phyloP scores from a whole-genome alignment of 2,797 vertebrate genomes.

The Syncerus caffer region DNA sequence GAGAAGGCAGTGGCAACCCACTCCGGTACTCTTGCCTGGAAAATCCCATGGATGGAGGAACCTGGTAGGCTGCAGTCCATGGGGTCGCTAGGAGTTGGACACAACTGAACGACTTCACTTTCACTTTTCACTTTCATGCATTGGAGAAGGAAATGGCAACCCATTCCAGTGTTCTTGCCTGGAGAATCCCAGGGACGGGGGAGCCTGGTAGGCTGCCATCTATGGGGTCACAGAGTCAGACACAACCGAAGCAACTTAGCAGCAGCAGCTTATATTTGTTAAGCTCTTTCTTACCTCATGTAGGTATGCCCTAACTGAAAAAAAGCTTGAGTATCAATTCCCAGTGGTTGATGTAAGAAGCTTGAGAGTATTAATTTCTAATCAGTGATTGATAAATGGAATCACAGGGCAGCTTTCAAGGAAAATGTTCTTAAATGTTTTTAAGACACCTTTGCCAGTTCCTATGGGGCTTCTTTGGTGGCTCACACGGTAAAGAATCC shows the following conservation, averaged over 20 bases:
- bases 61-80: background rate
- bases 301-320: background rate
- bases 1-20: background rate
- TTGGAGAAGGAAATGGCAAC: background rate
- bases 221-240: background rate
- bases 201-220: background rate
- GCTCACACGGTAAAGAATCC: background rate
- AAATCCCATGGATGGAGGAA: background rate
- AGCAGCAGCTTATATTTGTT: background rate
- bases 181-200: no score
- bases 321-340: background rate
- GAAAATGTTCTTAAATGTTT: background rate
- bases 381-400: background rate
- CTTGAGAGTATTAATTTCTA: background rate
- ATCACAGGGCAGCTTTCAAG: background rate
- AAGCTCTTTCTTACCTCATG: background rate
- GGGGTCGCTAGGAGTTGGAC: background rate
- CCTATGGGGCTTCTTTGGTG: background rate
- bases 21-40: background rate
- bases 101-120: accelerated
- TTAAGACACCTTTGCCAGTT: background rate
- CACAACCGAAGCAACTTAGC: background rate
- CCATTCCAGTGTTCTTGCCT: background rate
- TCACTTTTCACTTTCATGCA: background rate
- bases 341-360: background rate